These are phyloP conservation scores for Syngnathus typhle DNA, from an alignment of 2,113 vertebrate genomes.

Conservation along the genomic window DNA sequence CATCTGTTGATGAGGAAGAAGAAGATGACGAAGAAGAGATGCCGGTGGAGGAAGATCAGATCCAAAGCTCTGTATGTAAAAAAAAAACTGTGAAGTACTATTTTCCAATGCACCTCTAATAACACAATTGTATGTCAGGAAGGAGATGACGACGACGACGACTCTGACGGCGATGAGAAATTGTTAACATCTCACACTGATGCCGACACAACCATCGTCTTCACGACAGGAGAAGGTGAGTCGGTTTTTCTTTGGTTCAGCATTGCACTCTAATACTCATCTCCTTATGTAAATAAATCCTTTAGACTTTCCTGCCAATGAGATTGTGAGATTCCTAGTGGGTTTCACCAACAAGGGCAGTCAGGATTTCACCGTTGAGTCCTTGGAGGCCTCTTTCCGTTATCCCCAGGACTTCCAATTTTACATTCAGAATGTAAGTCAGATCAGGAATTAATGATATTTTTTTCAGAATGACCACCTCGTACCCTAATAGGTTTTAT, in stretches of 20 bases:
- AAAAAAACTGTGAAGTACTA: not conserved
- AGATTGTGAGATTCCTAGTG: slow-evolving; percentile 72
- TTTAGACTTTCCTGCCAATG: slow-evolving; percentile 72
- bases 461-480: too few relatives aligned
- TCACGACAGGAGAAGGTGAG: slow-evolving; percentile 70
- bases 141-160: slow-evolving; percentile 54
- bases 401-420: slow-evolving; percentile 76
- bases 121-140: slow-evolving; percentile 39
- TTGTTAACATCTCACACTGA: slow-evolving; percentile 61
- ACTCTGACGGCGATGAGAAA: slow-evolving; percentile 47
- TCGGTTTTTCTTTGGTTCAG: not conserved
- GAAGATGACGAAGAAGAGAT: slow-evolving; percentile 61
- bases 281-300: not conserved
- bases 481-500: not conserved
- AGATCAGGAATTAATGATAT: too few relatives aligned
- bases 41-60: slow-evolving; percentile 64
- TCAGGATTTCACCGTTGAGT: slow-evolving; percentile 66
- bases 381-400: slow-evolving; percentile 73
- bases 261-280: not conserved
- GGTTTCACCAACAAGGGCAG: slow-evolving; percentile 73
- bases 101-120: not conserved
- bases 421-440: slow-evolving; percentile 74
- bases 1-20: slow-evolving; percentile 67
- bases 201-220: slow-evolving; percentile 73
- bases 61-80: slow-evolving; percentile 52